Evolutionary conservation across 2,797 vertebrate genomes (phyloP).

Genomic region (Lacerta agilis): DNA sequence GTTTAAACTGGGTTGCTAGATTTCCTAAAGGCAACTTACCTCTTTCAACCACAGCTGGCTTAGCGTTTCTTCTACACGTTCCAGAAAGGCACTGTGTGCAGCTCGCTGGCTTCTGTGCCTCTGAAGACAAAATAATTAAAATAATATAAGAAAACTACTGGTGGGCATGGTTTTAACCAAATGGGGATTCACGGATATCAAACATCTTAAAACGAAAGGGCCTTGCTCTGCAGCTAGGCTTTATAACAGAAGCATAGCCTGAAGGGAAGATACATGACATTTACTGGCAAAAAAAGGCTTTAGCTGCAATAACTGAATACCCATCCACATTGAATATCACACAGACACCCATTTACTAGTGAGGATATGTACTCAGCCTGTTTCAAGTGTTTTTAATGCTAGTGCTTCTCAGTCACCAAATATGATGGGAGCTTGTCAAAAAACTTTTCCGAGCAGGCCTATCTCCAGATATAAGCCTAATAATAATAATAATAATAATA

Average conservation of each 20-base stretch:
- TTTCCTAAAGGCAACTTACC: not conserved
- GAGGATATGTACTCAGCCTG: not conserved
- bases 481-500: too few relatives aligned
- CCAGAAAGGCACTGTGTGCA: constrained; percentile 73
- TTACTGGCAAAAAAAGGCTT: not conserved
- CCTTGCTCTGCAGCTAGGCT: not conserved
- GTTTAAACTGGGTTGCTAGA: not conserved
- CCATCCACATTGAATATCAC: not conserved
- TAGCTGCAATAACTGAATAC: not conserved
- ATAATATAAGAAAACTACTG: not conserved
- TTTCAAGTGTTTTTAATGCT: not conserved
- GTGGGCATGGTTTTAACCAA: not conserved
- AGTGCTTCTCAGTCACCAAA: not conserved
- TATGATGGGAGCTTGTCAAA: not conserved
- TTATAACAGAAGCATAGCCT: not conserved
- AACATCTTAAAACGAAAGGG: not conserved
- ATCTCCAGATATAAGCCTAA: not conserved
- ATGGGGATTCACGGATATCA: not conserved
- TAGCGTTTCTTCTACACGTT: constrained; percentile 78
- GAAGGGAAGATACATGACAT: not conserved
- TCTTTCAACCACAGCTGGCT: constrained; percentile 64
- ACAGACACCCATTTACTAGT: not conserved
- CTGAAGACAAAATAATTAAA: constrained; percentile 58
- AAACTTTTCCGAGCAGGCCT: not conserved
- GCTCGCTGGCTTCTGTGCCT: constrained; percentile 63